Conservation (phyloP, 2,888 invertebrate species). For the Morpho deidamia region DNA sequence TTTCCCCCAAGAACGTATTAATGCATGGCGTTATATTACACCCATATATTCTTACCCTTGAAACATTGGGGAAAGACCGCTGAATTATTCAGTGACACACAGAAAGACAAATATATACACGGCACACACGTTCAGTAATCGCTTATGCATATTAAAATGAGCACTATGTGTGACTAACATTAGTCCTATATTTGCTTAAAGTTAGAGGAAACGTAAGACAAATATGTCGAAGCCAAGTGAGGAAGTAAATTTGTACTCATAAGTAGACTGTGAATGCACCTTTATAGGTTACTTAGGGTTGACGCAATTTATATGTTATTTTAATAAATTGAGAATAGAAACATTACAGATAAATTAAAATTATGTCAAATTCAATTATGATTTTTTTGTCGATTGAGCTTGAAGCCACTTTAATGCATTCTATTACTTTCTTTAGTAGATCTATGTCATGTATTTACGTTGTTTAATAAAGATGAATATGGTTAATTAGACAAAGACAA, state of each 20-base stretch:
- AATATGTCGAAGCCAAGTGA: conserved; percentile 67
- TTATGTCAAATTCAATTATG: background rate
- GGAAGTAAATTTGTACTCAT: conserved; percentile 68
- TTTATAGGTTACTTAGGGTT: conserved; percentile 53
- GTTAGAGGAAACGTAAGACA: conserved; percentile 62
- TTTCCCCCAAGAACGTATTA: conserved; percentile 17
- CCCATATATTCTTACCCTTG: conserved; percentile 74
- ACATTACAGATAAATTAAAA: too few relatives aligned
- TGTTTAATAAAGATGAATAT: too few relatives aligned
- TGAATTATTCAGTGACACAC: conserved; percentile 77
- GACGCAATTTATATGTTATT: conserved; percentile 22
- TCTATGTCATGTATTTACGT: too few relatives aligned
- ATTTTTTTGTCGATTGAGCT: too few relatives aligned
- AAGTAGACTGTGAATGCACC: conserved; percentile 69
- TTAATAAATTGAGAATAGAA: background rate
- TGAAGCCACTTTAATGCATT: too few relatives aligned
- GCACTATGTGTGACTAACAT: conserved; percentile 39
- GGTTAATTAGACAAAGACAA: too few relatives aligned
- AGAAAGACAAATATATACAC: conserved; percentile 73
- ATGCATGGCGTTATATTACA: conserved; percentile 38
- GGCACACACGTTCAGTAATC: conserved; percentile 47
- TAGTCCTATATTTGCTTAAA: conserved; percentile 63
- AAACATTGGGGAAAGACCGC: conserved; percentile 70
- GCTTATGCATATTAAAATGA: conserved; percentile 46
- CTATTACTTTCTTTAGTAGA: too few relatives aligned